phyloP scores from a whole-genome alignment of 2,888 invertebrate genomes.

The Drosophila algonquin region DNA sequence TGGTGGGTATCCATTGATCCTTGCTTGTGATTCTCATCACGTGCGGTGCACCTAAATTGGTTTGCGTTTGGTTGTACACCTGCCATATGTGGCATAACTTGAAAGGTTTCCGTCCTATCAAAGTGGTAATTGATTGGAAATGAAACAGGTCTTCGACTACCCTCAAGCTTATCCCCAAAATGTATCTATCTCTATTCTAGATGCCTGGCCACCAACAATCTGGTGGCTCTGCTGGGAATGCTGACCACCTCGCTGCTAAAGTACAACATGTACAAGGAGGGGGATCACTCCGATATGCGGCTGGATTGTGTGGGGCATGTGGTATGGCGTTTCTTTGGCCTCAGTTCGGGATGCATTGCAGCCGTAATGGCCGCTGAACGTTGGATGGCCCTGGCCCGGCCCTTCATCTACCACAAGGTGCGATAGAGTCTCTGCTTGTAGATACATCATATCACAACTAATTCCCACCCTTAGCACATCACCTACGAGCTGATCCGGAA shows the following conservation, averaged over 20 bases:
- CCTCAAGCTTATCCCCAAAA: slow-evolving; percentile 14
- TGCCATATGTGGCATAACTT: slow-evolving; percentile 17
- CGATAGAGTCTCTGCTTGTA: slow-evolving; percentile 3
- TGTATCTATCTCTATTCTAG: slow-evolving; percentile 81
- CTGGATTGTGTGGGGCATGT: slow-evolving; percentile 85
- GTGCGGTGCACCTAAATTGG: slow-evolving; percentile 17
- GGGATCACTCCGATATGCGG: slow-evolving; percentile 68
- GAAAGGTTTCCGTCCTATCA: slow-evolving; percentile 33
- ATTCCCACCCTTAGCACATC: slow-evolving; percentile 87
- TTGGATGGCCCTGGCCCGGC: slow-evolving; percentile 93
- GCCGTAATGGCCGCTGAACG: slow-evolving; percentile 95
- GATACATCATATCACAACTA: background rate
- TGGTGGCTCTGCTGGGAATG: slow-evolving; percentile 92
- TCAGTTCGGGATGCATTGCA: slow-evolving; percentile 94
- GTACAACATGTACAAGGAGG: slow-evolving; percentile 82
- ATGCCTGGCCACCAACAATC: slow-evolving; percentile 91
- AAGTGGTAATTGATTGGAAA: slow-evolving; percentile 28
- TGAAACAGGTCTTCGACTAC: slow-evolving; percentile 1
- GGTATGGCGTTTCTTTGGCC: slow-evolving; percentile 91
- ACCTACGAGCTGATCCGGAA: slow-evolving; percentile 91
- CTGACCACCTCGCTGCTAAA: slow-evolving; percentile 87
- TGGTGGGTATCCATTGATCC: background rate
- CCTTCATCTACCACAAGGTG: slow-evolving; percentile 95
- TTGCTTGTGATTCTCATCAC: slow-evolving; percentile 22
- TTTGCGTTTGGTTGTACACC: slow-evolving; percentile 2